Base-by-base conservation (phyloP, 30 jellyfish, hydroid and myxozoan genomes). In the Aurelia coerulea region DNA sequence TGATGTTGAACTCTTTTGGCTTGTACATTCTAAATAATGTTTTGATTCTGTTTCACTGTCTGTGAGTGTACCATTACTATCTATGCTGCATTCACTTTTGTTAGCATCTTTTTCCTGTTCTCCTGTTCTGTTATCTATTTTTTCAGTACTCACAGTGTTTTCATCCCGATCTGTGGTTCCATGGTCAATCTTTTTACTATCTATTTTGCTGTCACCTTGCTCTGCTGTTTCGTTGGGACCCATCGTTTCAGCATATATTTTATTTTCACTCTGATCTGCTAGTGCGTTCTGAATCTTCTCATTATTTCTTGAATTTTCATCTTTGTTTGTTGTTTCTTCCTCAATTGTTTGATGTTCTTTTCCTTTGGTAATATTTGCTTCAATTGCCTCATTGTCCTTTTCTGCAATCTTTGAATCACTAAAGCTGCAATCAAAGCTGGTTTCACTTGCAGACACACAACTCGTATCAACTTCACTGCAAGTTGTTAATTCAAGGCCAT, bases 1-100 rank as follows among this genome's bases (percentile, higher is more conserved):
- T 41, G 89, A 62, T 63, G 80, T n/a, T 5, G 89, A 65, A 56
- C 89, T 79, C 5, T 39, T 53, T 29, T 79, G 80, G 72, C 85
- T 69, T n/a, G 62, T 10, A 23, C 80, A 60, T 23, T 72, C 80
- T 17, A 19, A 32, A 66, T 69, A 72, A 15, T 32, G 85, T 10
- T 3, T 19, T 7, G 63, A 41, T 3, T 60, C 64, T 10, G 42
- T 29, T 41, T 31, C 34, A 33, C 35, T 32, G 31, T 23, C 35
- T 60, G 31, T n/a, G 10, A 60, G 35, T 17, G 31, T 60, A 5
- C 35, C 1, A 17, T 4, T 60, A 6, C 13, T 17, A 23, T 60
- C 70, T 5, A n/a, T 19, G 31, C 19, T n/a, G n/a, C 11, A 8
- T 29, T 70, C 41, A 2, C 62, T 39, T 0, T 35, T 7, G 14